phyloP scores from a whole-genome alignment of 1,140 invertebrate genomes.

The Cheumatopsyche charites region DNA sequence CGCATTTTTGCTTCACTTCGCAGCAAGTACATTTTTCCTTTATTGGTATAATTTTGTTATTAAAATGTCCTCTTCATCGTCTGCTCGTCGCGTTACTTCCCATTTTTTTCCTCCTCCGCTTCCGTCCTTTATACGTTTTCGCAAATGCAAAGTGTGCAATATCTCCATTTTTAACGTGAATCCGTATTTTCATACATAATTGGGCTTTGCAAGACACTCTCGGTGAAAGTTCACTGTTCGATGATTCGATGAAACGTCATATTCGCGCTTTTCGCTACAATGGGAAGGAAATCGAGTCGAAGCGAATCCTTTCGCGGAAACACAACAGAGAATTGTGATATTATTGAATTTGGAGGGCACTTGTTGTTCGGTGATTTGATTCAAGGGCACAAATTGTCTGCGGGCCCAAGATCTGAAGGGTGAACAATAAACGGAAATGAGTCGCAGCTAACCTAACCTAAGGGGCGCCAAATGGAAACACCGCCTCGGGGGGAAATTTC shows the following conservation, averaged over 20 bases:
- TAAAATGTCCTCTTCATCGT: conserved; percentile 32
- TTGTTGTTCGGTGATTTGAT: conserved; percentile 45
- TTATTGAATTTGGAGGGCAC: conserved; percentile 28
- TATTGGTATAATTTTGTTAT: conserved; percentile 41
- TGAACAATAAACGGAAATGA: conserved; percentile 49
- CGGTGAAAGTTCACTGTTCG: too few species aligned
- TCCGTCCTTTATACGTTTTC: too few species aligned
- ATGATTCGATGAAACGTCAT: too few species aligned
- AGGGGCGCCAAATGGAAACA: conserved; percentile 35
- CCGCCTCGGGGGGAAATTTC: conserved; percentile 32
- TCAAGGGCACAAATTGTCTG: conserved; percentile 34
- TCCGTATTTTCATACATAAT: too few species aligned
- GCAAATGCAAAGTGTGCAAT: conserved; percentile 30
- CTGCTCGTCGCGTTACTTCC: too few species aligned
- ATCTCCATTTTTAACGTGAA: too few species aligned
- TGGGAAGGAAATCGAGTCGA: too few species aligned
- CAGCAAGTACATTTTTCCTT: conserved; percentile 37
- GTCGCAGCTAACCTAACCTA: conserved; percentile 25
- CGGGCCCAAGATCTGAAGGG: conserved; percentile 37
- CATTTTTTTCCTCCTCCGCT: background rate
- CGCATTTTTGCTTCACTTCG: conserved; percentile 37
- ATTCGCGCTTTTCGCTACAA: too few species aligned
- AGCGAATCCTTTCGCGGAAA: background rate
- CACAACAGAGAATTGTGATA: conserved; percentile 15
- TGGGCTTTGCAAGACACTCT: too few species aligned